Percentiles rank a stretch among this genome's conserved stretches.
These are phyloP conservation scores for Hippocampus abdominalis DNA, from an alignment of 2,113 vertebrate species.

Conservation along the genomic window DNA sequence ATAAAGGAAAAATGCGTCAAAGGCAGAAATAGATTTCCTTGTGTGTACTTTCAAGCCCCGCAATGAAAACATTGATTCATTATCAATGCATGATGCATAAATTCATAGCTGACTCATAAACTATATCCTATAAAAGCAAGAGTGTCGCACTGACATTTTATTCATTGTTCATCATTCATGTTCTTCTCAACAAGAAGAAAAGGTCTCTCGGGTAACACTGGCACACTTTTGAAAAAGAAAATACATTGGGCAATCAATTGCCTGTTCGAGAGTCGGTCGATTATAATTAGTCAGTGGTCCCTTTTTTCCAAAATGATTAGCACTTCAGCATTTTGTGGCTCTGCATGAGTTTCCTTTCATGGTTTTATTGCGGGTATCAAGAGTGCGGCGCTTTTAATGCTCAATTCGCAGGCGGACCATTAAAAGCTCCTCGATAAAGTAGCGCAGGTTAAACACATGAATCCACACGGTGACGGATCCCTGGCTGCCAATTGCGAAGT, in stretches of 20 bases:
- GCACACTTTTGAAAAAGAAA: constrained; percentile 18
- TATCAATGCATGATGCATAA: background rate
- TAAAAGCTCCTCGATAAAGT: constrained; percentile 32
- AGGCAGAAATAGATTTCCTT: background rate
- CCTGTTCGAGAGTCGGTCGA: constrained; percentile 14
- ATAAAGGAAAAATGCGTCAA: no score
- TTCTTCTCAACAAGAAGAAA: background rate
- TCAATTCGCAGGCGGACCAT: constrained; percentile 2
- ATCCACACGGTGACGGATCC: background rate
- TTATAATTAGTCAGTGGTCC: constrained; percentile 6
- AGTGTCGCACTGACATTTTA: background rate
- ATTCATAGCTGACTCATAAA: constrained; percentile 2
- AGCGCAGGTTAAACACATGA: background rate
- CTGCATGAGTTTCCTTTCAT: constrained; percentile 8
- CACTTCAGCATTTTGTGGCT: constrained; percentile 9
- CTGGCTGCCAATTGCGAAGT: background rate
- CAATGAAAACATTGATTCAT: background rate
- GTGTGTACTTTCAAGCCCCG: background rate
- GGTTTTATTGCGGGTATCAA: constrained; percentile 12
- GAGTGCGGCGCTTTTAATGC: background rate
- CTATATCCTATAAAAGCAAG: background rate
- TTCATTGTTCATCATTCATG: constrained; percentile 9
- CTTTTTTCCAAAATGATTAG: constrained; percentile 2
- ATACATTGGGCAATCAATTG: constrained; percentile 19
- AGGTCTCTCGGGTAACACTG: background rate